A percentile compares a stretch with the other conserved stretches of the same genome.
phyloP scores from a whole-genome alignment of 2,888 invertebrate genomes.

The Eilema sororculum region DNA sequence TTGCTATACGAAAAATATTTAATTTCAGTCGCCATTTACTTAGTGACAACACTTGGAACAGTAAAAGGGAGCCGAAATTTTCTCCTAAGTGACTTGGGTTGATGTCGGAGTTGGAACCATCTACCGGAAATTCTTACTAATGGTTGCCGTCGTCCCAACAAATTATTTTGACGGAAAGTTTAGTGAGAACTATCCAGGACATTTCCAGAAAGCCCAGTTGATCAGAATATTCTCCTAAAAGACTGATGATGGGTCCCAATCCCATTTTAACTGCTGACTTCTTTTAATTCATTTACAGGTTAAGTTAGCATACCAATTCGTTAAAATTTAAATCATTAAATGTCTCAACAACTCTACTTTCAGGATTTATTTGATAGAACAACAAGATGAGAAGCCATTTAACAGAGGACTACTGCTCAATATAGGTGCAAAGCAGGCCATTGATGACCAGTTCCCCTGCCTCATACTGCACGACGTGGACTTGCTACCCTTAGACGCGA shows the following conservation, averaged over 20 bases:
- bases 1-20: no score
- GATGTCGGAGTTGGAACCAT: no score
- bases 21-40: no score
- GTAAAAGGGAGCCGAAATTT: no score
- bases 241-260: neutral
- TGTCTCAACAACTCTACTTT: constrained; percentile 30
- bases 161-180: neutral
- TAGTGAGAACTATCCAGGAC: neutral
- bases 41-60: no score
- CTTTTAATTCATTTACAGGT: neutral
- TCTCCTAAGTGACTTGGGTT: no score
- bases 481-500: constrained; percentile 92
- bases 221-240: neutral
- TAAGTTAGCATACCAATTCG: no score
- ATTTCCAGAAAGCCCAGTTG: no score
- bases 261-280: neutral
- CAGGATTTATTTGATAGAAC: constrained; percentile 94
- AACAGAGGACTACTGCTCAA: constrained; percentile 96
- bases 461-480: constrained; percentile 97
- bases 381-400: constrained; percentile 92
- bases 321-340: neutral
- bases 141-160: neutral
- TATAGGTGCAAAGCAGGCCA: constrained; percentile 92
- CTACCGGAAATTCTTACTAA: no score
- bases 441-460: constrained; percentile 91